Evolutionary conservation across 2,888 invertebrate genomes (phyloP).

Genomic region (Chalcis sispes): DNA sequence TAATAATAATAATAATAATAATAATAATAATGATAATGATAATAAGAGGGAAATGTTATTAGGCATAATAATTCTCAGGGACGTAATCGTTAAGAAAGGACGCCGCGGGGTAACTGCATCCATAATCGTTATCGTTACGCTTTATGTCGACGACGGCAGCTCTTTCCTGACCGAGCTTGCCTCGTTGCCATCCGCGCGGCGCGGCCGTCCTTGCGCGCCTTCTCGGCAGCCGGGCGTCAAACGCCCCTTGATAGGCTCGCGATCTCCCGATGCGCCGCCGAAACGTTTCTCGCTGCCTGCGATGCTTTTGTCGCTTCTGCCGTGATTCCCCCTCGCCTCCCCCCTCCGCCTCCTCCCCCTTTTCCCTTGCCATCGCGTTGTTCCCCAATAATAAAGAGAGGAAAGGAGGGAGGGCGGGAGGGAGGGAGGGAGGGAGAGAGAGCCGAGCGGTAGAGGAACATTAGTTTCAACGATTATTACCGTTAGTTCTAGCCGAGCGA

Average conservation of each 20-base stretch:
- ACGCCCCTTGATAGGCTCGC: too few species aligned
- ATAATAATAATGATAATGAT: conserved; percentile 72
- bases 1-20: conserved; percentile 66
- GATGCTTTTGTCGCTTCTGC: conserved; percentile 50
- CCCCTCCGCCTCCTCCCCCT: neutral
- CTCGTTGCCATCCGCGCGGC: conserved; percentile 32
- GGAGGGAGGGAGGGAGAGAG: neutral
- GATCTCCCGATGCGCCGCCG: too few species aligned
- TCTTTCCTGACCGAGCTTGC: conserved; percentile 52
- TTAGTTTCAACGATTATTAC: conserved; percentile 76
- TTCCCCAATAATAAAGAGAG: neutral
- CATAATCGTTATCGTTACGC: conserved; percentile 76
- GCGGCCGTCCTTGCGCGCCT: too few species aligned
- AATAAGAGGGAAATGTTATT: conserved; percentile 74
- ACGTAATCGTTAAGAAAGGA: conserved; percentile 76
- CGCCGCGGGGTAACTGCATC: conserved; percentile 72
- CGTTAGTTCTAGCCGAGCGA: conserved; percentile 74
- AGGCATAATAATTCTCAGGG: conserved; percentile 75
- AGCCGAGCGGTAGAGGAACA: conserved; percentile 65
- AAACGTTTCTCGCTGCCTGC: too few species aligned
- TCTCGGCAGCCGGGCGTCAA: too few species aligned
- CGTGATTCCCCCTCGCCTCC: conserved; percentile 59
- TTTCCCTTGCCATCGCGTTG: neutral
- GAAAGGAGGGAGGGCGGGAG: neutral
- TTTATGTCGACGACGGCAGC: conserved; percentile 72